Conservation (phyloP, 1,140 invertebrate genomes). For the Thaumetopoea pityocampa region DNA sequence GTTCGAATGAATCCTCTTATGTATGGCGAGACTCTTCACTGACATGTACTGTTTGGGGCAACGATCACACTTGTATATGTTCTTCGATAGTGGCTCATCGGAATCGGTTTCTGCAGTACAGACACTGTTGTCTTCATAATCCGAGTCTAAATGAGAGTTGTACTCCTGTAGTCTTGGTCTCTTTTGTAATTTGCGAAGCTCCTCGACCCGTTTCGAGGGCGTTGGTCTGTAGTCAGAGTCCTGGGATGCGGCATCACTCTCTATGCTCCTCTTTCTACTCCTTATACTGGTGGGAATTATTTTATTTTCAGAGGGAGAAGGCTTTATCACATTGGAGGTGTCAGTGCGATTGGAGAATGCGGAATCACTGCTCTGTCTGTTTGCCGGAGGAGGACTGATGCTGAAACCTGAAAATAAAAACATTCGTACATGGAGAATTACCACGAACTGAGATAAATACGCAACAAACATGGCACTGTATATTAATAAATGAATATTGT, state of each 20-base stretch:
- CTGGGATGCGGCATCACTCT: conserved; percentile 8
- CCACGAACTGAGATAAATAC: too few relatives aligned
- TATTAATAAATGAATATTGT: too few relatives aligned
- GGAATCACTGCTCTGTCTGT: conserved; percentile 66
- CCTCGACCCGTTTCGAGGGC: conserved; percentile 44
- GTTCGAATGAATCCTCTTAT: conserved; percentile 37
- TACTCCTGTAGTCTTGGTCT: conserved; percentile 25
- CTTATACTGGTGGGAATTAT: conserved; percentile 3
- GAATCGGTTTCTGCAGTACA: conserved; percentile 51
- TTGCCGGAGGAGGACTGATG: conserved; percentile 39
- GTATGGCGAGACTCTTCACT: conserved; percentile 28
- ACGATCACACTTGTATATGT: conserved; percentile 43
- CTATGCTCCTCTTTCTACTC: conserved; percentile 13
- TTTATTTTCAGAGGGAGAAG: conserved; percentile 26
- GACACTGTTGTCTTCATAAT: conserved; percentile 49
- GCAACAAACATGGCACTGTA: too few relatives aligned
- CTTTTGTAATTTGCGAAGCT: conserved; percentile 41
- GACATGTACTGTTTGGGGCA: conserved; percentile 51
- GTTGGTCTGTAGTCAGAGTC: conserved; percentile 21
- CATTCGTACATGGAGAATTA: too few relatives aligned
- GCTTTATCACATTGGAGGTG: conserved; percentile 44
- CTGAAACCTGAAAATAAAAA: conserved; percentile 46
- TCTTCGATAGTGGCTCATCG: conserved; percentile 39
- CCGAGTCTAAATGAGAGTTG: conserved; percentile 40
- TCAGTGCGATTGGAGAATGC: conserved; percentile 64